Evolutionary conservation across 2,797 vertebrate genomes (phyloP).

Genomic region (Capromys pilorides): DNA sequence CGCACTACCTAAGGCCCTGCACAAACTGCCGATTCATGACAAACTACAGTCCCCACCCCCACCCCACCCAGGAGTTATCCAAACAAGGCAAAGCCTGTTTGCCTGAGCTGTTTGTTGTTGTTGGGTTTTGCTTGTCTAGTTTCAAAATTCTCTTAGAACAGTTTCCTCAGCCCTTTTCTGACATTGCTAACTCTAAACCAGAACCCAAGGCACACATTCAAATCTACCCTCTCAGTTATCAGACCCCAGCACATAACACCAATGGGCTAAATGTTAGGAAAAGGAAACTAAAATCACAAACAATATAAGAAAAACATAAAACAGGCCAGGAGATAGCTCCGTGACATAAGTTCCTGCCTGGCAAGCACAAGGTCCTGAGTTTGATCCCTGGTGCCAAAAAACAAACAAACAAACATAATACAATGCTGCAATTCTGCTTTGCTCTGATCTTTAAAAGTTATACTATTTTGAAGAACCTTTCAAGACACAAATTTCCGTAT

Average conservation of each 20-base stretch:
- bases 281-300: background rate
- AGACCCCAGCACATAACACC: background rate
- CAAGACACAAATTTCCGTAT: background rate
- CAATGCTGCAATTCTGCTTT: background rate
- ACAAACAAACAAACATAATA: background rate
- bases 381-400: no score
- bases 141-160: background rate
- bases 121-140: background rate
- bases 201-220: background rate
- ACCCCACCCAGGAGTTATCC: background rate
- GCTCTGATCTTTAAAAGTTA: background rate
- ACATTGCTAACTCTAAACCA: background rate
- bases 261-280: background rate
- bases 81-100: background rate
- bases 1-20: background rate
- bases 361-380: no score
- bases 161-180: background rate
- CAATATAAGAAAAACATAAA: background rate
- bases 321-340: no score
- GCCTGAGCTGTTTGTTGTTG: background rate
- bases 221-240: background rate
- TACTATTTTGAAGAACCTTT: background rate
- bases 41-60: background rate
- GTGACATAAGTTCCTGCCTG: no score
- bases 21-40: background rate